phyloP scores from a whole-genome alignment of 2,797 vertebrate species.

The Pyrocephalus nanus region DNA sequence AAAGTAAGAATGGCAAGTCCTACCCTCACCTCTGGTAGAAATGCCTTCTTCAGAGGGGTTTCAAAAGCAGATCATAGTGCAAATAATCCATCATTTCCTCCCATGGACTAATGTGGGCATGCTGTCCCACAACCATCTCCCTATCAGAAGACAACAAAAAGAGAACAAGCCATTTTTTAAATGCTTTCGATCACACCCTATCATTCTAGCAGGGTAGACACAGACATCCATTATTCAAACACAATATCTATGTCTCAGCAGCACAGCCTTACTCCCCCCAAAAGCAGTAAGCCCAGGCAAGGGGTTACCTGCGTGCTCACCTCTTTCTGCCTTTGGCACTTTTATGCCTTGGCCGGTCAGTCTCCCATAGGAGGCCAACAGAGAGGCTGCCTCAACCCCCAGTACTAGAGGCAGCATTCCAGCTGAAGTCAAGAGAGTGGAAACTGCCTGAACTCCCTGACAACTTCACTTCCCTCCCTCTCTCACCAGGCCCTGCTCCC shows the following conservation, averaged over 20 bases:
- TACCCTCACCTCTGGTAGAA: not conserved
- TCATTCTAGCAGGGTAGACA: not conserved
- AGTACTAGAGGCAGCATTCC: not conserved
- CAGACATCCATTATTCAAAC: not conserved
- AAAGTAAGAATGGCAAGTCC: not conserved
- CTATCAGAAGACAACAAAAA: not conserved
- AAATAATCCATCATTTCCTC: not conserved
- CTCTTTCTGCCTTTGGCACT: not conserved
- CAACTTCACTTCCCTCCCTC: not conserved
- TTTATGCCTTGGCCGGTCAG: not conserved
- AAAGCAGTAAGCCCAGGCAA: not conserved
- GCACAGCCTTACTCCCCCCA: not conserved
- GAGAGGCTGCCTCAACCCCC: not conserved
- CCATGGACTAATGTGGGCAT: not conserved
- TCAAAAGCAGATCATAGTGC: not conserved
- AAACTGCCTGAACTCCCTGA: not conserved
- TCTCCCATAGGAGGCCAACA: not conserved
- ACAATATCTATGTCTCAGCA: not conserved
- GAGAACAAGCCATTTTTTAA: not conserved
- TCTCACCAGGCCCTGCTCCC: not conserved
- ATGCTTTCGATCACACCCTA: not conserved
- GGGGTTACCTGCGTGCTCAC: rapidly evolving
- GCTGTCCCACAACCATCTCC: not conserved
- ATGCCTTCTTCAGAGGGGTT: not conserved
- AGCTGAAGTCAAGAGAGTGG: not conserved